These are phyloP conservation scores for Euzetes globulus DNA, from an alignment of 2,888 invertebrate genomes.

Conservation along the genomic window DNA sequence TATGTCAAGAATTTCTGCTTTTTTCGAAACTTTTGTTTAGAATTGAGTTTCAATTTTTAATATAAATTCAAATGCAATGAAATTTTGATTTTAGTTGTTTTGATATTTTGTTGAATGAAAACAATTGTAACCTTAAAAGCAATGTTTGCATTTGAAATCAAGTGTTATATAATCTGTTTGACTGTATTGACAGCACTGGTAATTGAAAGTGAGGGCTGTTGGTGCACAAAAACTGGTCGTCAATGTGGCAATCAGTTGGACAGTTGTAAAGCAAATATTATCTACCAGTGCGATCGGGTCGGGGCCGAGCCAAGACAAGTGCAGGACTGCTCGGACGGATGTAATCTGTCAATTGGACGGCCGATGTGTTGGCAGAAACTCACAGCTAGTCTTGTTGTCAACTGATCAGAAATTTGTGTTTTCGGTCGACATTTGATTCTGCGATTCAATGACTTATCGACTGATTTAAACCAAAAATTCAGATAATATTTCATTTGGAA, in stretches of 20 bases:
- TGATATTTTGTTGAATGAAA: not conserved
- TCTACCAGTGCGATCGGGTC: constrained; percentile 31
- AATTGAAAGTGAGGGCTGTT: not conserved
- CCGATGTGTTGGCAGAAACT: constrained; percentile 33
- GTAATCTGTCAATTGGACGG: constrained; percentile 24
- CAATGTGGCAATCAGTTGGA: constrained; percentile 32
- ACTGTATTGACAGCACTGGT: not conserved
- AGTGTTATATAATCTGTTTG: not conserved
- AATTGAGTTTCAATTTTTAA: not conserved
- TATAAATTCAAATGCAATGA: not conserved
- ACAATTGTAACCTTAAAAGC: not conserved
- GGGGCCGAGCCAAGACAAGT: constrained; percentile 24
- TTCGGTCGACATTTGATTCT: no score
- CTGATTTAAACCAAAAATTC: no score
- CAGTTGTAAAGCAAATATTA: constrained; percentile 26
- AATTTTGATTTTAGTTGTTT: constrained; percentile 1
- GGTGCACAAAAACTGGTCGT: constrained; percentile 29
- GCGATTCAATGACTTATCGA: no score
- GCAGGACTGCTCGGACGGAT: constrained; percentile 20
- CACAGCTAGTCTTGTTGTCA: constrained; percentile 24
- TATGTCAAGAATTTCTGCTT: constrained; percentile 26
- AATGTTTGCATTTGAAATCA: not conserved
- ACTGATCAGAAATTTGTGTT: not conserved
- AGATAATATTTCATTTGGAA: no score
- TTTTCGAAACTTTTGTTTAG: not conserved